phyloP scores from a whole-genome alignment of 2,113 vertebrate species.

The Carettochelys insculpta region DNA sequence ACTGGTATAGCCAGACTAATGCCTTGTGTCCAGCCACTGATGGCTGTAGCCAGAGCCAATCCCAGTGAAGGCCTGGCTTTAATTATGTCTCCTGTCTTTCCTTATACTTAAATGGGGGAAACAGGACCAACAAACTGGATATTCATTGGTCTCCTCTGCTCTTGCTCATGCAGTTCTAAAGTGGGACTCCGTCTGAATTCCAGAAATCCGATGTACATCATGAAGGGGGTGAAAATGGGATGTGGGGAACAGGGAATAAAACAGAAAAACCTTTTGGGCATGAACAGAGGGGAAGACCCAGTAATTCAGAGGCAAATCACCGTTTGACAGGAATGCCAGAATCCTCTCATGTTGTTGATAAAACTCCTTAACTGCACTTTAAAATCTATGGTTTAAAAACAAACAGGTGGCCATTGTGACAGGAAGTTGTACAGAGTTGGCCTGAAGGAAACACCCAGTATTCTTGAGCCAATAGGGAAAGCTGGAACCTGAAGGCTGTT shows the following conservation, averaged over 20 bases:
- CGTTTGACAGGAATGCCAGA: background rate
- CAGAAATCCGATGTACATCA: background rate
- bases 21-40: background rate
- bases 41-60: background rate
- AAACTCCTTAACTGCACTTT: background rate
- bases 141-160: background rate
- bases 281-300: background rate
- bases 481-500: background rate
- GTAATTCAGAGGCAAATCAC: background rate
- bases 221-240: background rate
- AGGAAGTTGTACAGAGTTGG: background rate
- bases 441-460: background rate
- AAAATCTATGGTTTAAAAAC: background rate
- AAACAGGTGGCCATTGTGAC: background rate
- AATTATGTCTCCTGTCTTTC: background rate
- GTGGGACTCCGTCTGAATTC: accelerated
- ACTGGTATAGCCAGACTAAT: background rate
- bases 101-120: background rate
- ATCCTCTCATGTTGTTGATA: background rate
- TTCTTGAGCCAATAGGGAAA: background rate
- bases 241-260: background rate
- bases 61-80: background rate
- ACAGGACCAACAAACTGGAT: background rate
- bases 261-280: background rate
- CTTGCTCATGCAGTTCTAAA: background rate